Base-by-base conservation (phyloP, 2,797 vertebrate genomes). In the Sandelia bainsii region DNA sequence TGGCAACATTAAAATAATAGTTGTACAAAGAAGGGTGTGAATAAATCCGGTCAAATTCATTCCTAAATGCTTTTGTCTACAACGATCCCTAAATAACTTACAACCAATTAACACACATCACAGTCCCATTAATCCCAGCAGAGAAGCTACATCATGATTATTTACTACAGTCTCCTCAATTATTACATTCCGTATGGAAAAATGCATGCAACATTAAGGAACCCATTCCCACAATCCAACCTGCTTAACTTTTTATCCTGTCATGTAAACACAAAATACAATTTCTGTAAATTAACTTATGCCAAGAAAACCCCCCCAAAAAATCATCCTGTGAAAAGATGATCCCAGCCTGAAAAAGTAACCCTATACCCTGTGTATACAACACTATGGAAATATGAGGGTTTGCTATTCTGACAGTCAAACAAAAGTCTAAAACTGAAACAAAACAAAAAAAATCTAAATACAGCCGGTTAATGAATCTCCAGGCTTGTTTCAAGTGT, bases 1-100 rank as follows among this genome's bases (percentile, higher is more conserved):
- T 87, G 81, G 87, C 81, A 85, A 85, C 29, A 44, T 60, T 40
- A 67, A 62, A 80, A 44, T 14, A 64, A 23, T 5, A 10, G 13
- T 29, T 57, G 61, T 45, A 50, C 20, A 74, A 27, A 72, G 13
- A 11, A 68, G 40, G 14, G 3, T 75, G 25, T 42, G 17, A 63
- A 75, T 29, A 57, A 16, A 67, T 40, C 14, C 9, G 20, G 8
- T 52, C 9, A 51, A 70, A 51, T 11, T 50, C 13, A 62, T 67
- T 12, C 6, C 17, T 40, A 50, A 39, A 44, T 29, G 9, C 2
- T 32, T 60, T 22, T 14, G 3, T 52, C 46, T 44, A 19, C 6
- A 5, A n/a, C 14, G 14, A 20, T 69, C 62, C 20, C 60, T 49
- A 29, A 67, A 27, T 29, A 22, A 44, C 16, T 50, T 8, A 2